These are phyloP conservation scores for Ips typographus DNA, from an alignment of 1,140 invertebrate species.

Conservation along the genomic window DNA sequence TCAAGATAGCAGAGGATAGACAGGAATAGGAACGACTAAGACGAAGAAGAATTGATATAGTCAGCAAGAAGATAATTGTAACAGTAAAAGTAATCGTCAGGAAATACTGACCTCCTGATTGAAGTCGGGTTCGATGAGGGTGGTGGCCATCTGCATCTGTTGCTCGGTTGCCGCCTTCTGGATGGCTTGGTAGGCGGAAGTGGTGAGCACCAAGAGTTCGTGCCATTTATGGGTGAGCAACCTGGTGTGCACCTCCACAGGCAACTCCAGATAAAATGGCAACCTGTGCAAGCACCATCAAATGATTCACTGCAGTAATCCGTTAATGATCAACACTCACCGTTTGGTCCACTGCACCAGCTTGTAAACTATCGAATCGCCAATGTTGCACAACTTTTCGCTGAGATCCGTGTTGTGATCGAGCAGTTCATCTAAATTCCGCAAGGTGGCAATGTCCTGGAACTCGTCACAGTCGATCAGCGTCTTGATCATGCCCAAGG, in stretches of 20 bases:
- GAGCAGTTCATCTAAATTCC: slow-evolving; percentile 87
- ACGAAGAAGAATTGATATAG: no score
- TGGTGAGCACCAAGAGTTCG: slow-evolving; percentile 90
- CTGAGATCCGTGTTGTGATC: slow-evolving; percentile 89
- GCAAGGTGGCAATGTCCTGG: slow-evolving; percentile 88
- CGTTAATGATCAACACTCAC: neutral
- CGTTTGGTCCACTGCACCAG: slow-evolving; percentile 98
- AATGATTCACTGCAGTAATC: neutral
- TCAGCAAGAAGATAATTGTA: neutral
- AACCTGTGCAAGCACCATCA: slow-evolving; percentile 54
- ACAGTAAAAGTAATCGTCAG: no score
- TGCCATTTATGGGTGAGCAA: slow-evolving; percentile 97
- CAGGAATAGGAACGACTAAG: no score
- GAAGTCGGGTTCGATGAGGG: slow-evolving; percentile 67
- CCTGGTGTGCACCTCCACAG: slow-evolving; percentile 91
- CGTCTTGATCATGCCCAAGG: slow-evolving; percentile 82
- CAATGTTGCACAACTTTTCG: slow-evolving; percentile 91
- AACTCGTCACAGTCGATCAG: slow-evolving; percentile 94
- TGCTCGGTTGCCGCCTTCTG: slow-evolving; percentile 59
- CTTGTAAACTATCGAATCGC: slow-evolving; percentile 94
- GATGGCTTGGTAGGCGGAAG: slow-evolving; percentile 90
- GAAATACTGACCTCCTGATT: slow-evolving; percentile 68
- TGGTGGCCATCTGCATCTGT: slow-evolving; percentile 48
- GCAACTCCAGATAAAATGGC: slow-evolving; percentile 94
- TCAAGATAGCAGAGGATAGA: no score